These are phyloP conservation scores for Subacronicta megacephala DNA, from an alignment of 2,888 invertebrate genomes.

Conservation along the genomic window DNA sequence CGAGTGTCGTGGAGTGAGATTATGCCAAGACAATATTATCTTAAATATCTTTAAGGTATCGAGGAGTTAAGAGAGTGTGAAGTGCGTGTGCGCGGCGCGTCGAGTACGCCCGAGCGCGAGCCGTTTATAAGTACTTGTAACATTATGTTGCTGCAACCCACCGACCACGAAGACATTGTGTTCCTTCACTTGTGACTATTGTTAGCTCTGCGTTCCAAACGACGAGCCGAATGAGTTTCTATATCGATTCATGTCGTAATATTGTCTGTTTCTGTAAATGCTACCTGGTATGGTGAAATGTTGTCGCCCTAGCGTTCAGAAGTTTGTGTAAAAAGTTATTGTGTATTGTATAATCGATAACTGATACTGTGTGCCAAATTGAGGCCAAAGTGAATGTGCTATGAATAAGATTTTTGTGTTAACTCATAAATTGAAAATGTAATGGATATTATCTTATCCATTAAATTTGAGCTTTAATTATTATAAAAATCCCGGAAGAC, in stretches of 20 bases:
- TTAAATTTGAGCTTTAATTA: conserved; percentile 89
- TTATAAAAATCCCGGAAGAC: conserved; percentile 83
- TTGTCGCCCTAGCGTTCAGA: conserved; percentile 64
- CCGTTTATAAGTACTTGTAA: conserved; percentile 51
- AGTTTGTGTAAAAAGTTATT: conserved; percentile 70
- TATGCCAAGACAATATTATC: conserved; percentile 88
- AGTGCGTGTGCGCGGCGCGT: conserved; percentile 58
- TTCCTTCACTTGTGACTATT: conserved; percentile 39
- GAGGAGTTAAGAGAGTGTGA: conserved; percentile 70
- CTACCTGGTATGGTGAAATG: conserved; percentile 59
- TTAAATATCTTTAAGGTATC: conserved; percentile 82
- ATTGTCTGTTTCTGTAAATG: conserved; percentile 63
- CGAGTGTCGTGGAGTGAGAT: conserved; percentile 89
- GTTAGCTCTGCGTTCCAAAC: conserved; percentile 22
- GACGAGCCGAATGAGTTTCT: conserved; percentile 46
- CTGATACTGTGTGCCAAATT: conserved; percentile 76
- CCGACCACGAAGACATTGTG: conserved; percentile 21
- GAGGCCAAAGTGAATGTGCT: conserved; percentile 72
- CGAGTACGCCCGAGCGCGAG: conserved; percentile 44
- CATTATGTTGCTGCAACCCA: conserved; percentile 46
- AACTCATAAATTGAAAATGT: conserved; percentile 69
- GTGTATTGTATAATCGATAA: conserved; percentile 68
- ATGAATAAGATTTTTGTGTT: conserved; percentile 75
- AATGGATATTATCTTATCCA: conserved; percentile 77
- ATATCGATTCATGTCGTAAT: conserved; percentile 57